Percentiles rank a stretch among this genome's conserved stretches.
Evolutionary conservation across 2,888 invertebrate genomes (phyloP).

Genomic region (Metopia argyrocephala): DNA sequence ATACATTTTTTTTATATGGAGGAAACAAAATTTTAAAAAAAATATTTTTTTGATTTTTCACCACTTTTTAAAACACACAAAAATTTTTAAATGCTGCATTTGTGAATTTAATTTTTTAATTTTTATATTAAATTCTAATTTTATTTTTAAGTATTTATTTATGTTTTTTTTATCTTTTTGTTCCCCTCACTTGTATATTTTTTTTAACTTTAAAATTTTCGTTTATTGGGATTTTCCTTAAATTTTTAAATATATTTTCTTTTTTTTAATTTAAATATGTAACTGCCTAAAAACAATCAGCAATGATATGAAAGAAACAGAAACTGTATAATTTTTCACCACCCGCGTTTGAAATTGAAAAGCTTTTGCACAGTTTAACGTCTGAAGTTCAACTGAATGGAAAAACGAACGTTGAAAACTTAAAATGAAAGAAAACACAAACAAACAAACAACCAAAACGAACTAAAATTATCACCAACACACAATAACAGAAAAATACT

Average conservation of each 20-base stretch:
- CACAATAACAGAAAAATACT: slow-evolving; percentile 33
- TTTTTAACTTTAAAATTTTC: slow-evolving; percentile 1
- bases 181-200: background rate
- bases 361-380: slow-evolving; percentile 77
- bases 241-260: background rate
- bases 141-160: background rate
- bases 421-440: slow-evolving; percentile 43
- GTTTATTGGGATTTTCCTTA: background rate
- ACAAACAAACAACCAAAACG: slow-evolving; percentile 26
- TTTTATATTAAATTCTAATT: background rate
- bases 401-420: slow-evolving; percentile 62
- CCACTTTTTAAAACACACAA: background rate
- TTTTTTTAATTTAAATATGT: background rate
- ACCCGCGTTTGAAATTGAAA: slow-evolving; percentile 68
- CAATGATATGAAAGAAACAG: background rate
- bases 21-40: no score
- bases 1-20: no score
- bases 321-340: slow-evolving; percentile 52
- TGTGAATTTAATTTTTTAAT: background rate
- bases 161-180: background rate
- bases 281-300: background rate
- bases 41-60: no score
- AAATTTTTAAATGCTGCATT: slow-evolving; percentile 49
- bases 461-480: slow-evolving; percentile 8
- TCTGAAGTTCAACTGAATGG: slow-evolving; percentile 76